Evolutionary conservation across 2,888 invertebrate genomes (phyloP).

Genomic region (Scaptomyza tumidula): DNA sequence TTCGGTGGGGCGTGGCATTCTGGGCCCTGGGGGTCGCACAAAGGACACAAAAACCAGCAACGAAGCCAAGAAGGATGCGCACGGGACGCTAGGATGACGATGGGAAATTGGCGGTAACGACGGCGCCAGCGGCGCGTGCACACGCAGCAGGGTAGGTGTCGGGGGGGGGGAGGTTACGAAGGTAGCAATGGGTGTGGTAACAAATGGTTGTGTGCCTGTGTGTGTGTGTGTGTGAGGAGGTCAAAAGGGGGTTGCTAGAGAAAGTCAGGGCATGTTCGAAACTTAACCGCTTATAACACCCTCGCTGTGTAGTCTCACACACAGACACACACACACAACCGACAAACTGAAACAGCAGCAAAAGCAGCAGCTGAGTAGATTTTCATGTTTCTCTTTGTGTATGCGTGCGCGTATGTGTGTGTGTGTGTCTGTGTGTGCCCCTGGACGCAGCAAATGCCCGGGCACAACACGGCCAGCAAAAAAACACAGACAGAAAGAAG

Average conservation of each 20-base stretch:
- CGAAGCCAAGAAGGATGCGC: background rate
- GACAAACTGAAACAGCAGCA: conserved; percentile 21
- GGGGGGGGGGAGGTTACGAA: conserved; percentile 6
- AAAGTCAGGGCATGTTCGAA: conserved; percentile 50
- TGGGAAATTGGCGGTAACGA: conserved; percentile 60
- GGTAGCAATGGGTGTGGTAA: conserved; percentile 20
- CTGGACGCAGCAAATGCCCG: conserved; percentile 62
- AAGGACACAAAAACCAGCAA: conserved; percentile 62
- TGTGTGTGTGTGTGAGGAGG: background rate
- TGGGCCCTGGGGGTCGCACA: conserved; percentile 66
- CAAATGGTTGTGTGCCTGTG: background rate
- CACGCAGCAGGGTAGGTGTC: background rate
- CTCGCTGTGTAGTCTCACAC: conserved; percentile 40
- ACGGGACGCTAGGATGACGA: conserved; percentile 15
- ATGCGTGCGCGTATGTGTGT: conserved; percentile 13
- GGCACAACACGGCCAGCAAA: conserved; percentile 38
- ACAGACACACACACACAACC: conserved; percentile 13
- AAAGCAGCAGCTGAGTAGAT: conserved; percentile 65
- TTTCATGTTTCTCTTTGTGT: conserved; percentile 64
- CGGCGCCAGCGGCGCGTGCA: conserved; percentile 48
- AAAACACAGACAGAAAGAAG: conserved; percentile 30
- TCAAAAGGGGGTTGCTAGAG: conserved; percentile 6
- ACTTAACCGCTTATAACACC: conserved; percentile 80
- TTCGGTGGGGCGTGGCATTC: conserved; percentile 29
- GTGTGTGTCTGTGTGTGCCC: conserved; percentile 32